These are phyloP conservation scores for Lasioglossum albipes DNA, from an alignment of 1,140 invertebrate genomes.

Conservation along the genomic window DNA sequence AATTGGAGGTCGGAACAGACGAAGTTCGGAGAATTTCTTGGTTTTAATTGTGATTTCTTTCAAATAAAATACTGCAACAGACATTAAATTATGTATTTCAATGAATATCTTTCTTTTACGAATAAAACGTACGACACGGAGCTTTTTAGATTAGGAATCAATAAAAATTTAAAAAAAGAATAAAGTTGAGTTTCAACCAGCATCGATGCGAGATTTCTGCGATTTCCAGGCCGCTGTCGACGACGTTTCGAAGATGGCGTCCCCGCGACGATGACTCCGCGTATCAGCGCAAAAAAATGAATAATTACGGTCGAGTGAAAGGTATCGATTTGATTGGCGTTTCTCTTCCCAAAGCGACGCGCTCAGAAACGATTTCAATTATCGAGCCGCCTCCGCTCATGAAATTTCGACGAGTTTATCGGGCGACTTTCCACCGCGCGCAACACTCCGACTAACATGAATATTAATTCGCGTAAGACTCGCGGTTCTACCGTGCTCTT, in stretches of 20 bases:
- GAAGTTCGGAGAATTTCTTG: no score
- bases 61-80: no score
- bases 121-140: no score
- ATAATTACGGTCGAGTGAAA: background rate
- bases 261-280: background rate
- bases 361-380: background rate
- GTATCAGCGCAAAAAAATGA: background rate
- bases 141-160: no score
- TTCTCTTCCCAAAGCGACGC: background rate
- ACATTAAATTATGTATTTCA: no score
- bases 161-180: no score
- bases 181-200: background rate
- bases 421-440: background rate
- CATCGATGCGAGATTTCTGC: no score
- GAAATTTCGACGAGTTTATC: background rate
- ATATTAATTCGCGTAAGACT: conserved; percentile 27
- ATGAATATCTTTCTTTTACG: no score
- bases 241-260: background rate
- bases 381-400: no score
- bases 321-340: background rate
- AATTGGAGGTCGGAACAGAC: no score
- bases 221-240: no score
- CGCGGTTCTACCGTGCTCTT: background rate
- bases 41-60: no score
- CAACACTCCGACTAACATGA: background rate